Evolutionary conservation across 92 coral and sea anemone species (phyloP), one percentile per base, ranked within the genome.

Genomic region (Porites evermanni): DNA sequence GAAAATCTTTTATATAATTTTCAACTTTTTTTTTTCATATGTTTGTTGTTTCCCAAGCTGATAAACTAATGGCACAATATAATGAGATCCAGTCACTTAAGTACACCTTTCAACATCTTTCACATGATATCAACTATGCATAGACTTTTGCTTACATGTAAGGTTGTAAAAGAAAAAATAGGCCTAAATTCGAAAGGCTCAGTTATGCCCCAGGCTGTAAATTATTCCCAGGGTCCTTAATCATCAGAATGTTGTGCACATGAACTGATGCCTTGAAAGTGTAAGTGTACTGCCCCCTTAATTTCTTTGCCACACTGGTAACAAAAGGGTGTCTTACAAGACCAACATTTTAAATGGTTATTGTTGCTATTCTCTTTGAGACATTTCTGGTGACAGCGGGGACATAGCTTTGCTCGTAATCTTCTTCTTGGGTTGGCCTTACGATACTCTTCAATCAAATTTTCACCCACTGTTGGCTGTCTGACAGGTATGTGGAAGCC

Each of bases 221-320:
- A 4, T 69, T 24, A 17, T 23, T 69, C 51, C 51, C 61, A 56
- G 61, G 61, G 13, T 44, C 44, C 44, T 82, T 61, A 92, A 60
- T 92, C 93, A 64, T 96, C 95, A 17, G 99, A 95, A 79, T 97
- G 99, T 75, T 97, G 99, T 17, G 91, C 66, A 66, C 98, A 97
- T 52, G 84, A 54, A 78, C 81, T 81, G 5, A 97, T 72, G 16
- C 91, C 89, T 16, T 70, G 66, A 77, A 91, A 97, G 77, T 97
- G 99, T 54, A 60, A 38, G 2, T 87, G 89, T 47, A 89, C 68
- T 2, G 93, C 81, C 17, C 86, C 92, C 80, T 89, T 85, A 21
- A 88, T 87, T 75, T 51, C 89, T 89, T 91, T 91, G 13, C 91
- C 93, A 72, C 99, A 97, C 56, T 93, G 94, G 69, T 94, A 95